These are phyloP conservation scores for Cydia pomonella DNA, from an alignment of 1,140 invertebrate species.

Conservation along the genomic window DNA sequence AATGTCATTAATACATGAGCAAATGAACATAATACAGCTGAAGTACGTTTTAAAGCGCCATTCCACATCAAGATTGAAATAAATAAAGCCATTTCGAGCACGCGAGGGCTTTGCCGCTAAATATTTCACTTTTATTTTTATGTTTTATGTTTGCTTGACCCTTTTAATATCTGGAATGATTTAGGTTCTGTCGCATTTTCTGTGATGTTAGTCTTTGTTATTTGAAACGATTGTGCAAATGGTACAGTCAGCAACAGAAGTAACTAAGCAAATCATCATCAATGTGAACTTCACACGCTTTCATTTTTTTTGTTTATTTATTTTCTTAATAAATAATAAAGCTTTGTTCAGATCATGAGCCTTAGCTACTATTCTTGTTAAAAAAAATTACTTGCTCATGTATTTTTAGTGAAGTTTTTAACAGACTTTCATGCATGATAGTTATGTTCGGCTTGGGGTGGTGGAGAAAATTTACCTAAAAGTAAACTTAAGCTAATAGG, in stretches of 20 bases:
- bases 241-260: neutral
- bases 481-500: no score
- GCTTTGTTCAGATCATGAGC: neutral
- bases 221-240: neutral
- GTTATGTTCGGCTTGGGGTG: no score
- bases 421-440: no score
- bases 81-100: neutral
- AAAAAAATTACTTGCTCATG: no score
- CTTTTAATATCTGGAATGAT: slow-evolving; percentile 5
- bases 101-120: neutral
- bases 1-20: neutral
- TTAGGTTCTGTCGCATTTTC: neutral
- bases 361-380: no score
- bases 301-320: no score
- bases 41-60: slow-evolving; percentile 4
- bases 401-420: no score
- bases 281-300: no score
- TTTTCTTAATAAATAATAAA: neutral
- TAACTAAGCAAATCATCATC: neutral
- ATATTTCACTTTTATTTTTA: neutral
- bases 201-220: neutral
- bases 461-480: no score
- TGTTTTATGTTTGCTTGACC: slow-evolving; percentile 11
- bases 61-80: slow-evolving; percentile 14
- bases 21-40: slow-evolving; percentile 9